These are phyloP conservation scores for Drosophila paramelanica DNA, from an alignment of 2,888 invertebrate genomes.

Conservation along the genomic window DNA sequence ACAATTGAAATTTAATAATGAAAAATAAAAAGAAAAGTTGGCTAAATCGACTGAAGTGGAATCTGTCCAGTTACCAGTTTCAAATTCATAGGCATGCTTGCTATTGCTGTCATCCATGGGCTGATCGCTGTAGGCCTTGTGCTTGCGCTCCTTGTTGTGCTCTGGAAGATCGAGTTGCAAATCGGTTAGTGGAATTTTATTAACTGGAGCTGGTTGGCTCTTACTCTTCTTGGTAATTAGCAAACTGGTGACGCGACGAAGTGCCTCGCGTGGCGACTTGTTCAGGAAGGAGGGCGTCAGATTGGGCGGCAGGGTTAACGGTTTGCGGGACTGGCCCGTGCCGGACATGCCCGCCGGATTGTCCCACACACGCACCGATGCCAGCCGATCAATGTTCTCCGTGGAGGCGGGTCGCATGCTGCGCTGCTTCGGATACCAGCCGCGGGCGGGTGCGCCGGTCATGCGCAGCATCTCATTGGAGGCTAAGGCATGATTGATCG, in stretches of 20 bases:
- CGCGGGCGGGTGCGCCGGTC: slow-evolving; percentile 92
- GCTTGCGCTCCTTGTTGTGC: slow-evolving; percentile 72
- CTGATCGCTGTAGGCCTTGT: slow-evolving; percentile 75
- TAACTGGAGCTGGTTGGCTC: not conserved
- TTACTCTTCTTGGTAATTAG: slow-evolving; percentile 91
- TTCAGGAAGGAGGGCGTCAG: slow-evolving; percentile 95
- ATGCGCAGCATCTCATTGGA: slow-evolving; percentile 93
- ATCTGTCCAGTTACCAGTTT: slow-evolving; percentile 54
- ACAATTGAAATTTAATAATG: too few species aligned
- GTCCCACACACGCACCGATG: slow-evolving; percentile 86
- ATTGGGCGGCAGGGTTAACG: slow-evolving; percentile 94
- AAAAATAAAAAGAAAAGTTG: not conserved
- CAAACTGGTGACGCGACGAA: slow-evolving; percentile 94
- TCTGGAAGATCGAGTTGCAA: slow-evolving; percentile 35
- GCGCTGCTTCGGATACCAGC: slow-evolving; percentile 92
- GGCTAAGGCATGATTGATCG: slow-evolving; percentile 87
- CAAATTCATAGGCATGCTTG: slow-evolving; percentile 74
- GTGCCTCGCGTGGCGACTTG: slow-evolving; percentile 93
- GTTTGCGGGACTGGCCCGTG: slow-evolving; percentile 89
- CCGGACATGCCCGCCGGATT: slow-evolving; percentile 83
- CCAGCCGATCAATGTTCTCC: slow-evolving; percentile 92
- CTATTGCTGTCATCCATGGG: slow-evolving; percentile 72
- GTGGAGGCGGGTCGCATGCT: slow-evolving; percentile 92
- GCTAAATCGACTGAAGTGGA: too few species aligned
- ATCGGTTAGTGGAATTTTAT: not conserved